Percentiles rank a stretch among this genome's conserved stretches.
Conservation (phyloP, 2,888 invertebrate species). For the Siphonodentalium dalli region DNA sequence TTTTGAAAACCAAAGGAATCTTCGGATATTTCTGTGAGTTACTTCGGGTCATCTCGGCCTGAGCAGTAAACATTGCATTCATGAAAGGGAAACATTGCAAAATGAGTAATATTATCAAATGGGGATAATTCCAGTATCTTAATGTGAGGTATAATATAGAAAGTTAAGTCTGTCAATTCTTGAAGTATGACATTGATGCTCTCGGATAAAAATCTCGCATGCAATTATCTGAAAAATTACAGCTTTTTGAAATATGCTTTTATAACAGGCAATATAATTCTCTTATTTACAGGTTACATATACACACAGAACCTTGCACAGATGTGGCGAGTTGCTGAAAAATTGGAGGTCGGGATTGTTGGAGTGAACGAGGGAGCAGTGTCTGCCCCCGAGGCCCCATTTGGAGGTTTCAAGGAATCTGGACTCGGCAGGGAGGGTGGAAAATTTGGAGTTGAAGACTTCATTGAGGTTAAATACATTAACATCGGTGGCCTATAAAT, state of each 20-base stretch:
- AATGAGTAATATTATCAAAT: too few species aligned
- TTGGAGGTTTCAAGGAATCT: slow-evolving; percentile 95
- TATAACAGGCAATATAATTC: neutral
- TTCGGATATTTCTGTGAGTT: too few species aligned
- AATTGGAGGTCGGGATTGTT: slow-evolving; percentile 82
- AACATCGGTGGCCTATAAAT: slow-evolving; percentile 37
- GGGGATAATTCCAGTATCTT: too few species aligned
- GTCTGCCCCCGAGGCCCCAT: slow-evolving; percentile 89
- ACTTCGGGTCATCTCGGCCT: too few species aligned
- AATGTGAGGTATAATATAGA: too few species aligned
- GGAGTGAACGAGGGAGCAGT: slow-evolving; percentile 94
- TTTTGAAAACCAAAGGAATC: too few species aligned
- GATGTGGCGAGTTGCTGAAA: slow-evolving; percentile 83
- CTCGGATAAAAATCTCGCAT: too few species aligned
- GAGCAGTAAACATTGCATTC: too few species aligned
- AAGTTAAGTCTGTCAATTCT: too few species aligned
- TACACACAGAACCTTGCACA: slow-evolving; percentile 87
- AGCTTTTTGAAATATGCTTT: neutral
- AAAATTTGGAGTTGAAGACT: slow-evolving; percentile 88
- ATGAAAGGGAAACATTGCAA: too few species aligned
- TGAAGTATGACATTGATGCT: too few species aligned
- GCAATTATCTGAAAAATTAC: too few species aligned
- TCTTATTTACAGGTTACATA: slow-evolving; percentile 76
- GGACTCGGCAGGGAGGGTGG: slow-evolving; percentile 94
- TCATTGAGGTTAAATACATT: slow-evolving; percentile 77